Base-by-base conservation (phyloP, 1,140 invertebrate genomes). In the Drosophila mayri region DNA sequence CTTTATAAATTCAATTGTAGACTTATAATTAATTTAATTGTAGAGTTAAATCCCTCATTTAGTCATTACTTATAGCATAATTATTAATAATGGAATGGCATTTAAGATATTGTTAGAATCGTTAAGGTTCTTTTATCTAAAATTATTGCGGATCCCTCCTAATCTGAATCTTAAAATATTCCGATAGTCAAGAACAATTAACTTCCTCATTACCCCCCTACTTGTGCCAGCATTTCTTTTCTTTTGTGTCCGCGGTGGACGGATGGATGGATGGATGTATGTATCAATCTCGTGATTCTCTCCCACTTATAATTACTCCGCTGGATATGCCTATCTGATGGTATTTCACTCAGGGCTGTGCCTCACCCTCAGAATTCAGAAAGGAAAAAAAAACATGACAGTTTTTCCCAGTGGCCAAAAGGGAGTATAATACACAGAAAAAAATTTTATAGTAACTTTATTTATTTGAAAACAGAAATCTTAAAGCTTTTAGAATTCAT, bases 321-420 rank as follows among this genome's bases (percentile, higher is more conserved):
- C 44, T 37, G 47, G 68, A 59, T 37, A 35, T 37, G 25, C 20
- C 52, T 60, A 71, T 72, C 66, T 59, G 66, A 59, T 72, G 50
- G 67, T 28, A 71, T 59, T 72, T 71, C 68, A 72, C 52, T 72
- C 50, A 71, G 44, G 43, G 52, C 52, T n/a, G 50, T 55, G 35
- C 12, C 63, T 30, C 32, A n/a, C 65, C 68, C 65, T 43, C 46
- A 44, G 62, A 20, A 43, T 49, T 49, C 61, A 68, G 61, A 60
- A 80, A 7, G 78, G n/a, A n/a, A n/a, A 65, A 60, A 79, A 87
- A 88, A 90, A 81, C 75, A 76, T 82, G 83, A 87, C 83, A 86
- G 83, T 79, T 87, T 79, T 87, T 87, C 76, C 83, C 79, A 82
- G 41, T 76, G 64, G 73, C 65, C 49, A 57, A 55, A 41, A 28